Evolutionary conservation across 2,888 invertebrate genomes (phyloP), one percentile per base, ranked within the genome.

Genomic region (Amitus sp.): DNA sequence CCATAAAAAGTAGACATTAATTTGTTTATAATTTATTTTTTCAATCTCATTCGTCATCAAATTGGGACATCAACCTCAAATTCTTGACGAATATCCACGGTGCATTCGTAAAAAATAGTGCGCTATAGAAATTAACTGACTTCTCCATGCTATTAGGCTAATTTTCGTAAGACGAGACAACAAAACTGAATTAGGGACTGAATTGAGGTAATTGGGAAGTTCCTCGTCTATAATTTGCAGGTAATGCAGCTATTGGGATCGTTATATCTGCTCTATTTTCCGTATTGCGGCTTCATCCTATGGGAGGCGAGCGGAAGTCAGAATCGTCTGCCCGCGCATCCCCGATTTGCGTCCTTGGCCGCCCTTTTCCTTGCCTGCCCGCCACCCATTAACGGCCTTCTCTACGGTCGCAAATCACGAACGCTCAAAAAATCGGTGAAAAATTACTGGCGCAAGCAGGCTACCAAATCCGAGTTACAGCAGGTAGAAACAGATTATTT

Each of bases 391-490:
- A 92, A 93, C 75, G 89, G 90, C n/a, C 87, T 92, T 47, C 83
- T 93, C 37, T 93, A 93, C 75, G 93, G 93, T 34, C 85, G 93
- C 47, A 88, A 90, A 75, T 92, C 90, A 78, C 88, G 89, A 78
- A 86, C 88, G 0, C 82, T 93, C 30, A 85, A 88, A 57, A 89
- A 90, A 74, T 89, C 91, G 48, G 88, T 93, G 70, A 86, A 90
- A 69, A 91, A 92, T 77, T 92, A 92, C 77, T 88, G 90, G 86
- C 85, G 92, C 45, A 92, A 92, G 82, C 87, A 91, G 76, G 86
- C 90, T 82, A 90, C 90, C 2, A 91, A 91, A 79, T 90, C 89
- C 74, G 92, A 92, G 78, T 87, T 92, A 42, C 90, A 91, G 63
- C 89, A 91, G 75, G 83, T 82, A 73, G 69, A 18, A 46, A 2